Percentiles rank a stretch among this genome's conserved stretches.
These are phyloP conservation scores for Threskiornis aethiopicus DNA, from an alignment of 2,797 vertebrate genomes.

Conservation along the genomic window DNA sequence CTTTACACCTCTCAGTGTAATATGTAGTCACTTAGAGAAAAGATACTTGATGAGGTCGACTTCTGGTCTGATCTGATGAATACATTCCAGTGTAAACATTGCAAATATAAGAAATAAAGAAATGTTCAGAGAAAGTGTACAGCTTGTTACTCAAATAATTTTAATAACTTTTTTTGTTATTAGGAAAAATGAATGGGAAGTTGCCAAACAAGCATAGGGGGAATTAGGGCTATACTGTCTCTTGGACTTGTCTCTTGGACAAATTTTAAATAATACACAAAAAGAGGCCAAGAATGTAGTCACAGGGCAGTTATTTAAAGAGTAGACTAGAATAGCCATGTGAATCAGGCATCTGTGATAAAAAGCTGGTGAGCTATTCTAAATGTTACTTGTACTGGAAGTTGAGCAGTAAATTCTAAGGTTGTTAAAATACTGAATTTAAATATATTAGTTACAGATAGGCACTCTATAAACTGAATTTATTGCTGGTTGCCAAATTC, in stretches of 20 bases:
- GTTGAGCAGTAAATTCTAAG: not conserved
- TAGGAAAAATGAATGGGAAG: not conserved
- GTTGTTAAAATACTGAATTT: not conserved
- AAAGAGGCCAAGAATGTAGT: not conserved
- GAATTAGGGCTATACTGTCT: not conserved
- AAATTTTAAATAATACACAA: not conserved
- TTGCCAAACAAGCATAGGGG: not conserved
- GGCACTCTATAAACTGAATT: not conserved
- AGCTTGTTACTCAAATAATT: not conserved
- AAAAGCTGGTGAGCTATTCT: not conserved
- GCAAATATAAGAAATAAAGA: not conserved
- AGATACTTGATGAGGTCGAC: not conserved
- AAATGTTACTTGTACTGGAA: not conserved
- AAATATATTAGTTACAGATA: not conserved
- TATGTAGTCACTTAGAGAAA: not conserved
- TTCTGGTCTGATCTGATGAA: not conserved
- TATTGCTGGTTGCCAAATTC: not conserved
- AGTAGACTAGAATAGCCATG: not conserved
- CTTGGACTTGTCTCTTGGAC: not conserved
- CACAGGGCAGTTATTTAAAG: not conserved
- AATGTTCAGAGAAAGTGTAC: not conserved
- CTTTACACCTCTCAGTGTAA: not conserved
- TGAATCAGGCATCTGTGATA: not conserved
- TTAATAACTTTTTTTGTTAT: not conserved
- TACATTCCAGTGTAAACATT: not conserved